Percentiles rank a stretch among this genome's conserved stretches.
These are phyloP conservation scores for Gymnocypris eckloni DNA, from an alignment of 2,797 vertebrate species.

Conservation along the genomic window DNA sequence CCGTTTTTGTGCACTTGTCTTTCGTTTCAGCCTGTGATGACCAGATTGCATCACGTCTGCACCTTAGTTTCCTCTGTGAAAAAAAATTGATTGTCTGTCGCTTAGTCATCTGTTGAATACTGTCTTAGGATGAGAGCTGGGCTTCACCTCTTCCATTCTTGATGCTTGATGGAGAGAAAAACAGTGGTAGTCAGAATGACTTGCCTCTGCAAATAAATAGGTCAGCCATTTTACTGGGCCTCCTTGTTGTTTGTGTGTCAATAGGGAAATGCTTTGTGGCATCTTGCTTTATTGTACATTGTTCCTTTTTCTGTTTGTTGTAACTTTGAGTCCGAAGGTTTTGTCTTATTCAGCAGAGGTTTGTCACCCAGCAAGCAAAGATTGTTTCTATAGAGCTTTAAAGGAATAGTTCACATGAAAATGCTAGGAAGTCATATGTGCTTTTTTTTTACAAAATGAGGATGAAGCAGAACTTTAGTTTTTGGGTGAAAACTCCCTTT, in stretches of 20 bases:
- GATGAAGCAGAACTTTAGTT: neutral
- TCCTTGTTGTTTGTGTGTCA: slow-evolving; percentile 1
- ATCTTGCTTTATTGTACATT: neutral
- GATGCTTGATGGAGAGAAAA: neutral
- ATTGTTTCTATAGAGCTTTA: neutral
- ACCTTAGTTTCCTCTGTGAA: neutral
- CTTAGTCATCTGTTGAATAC: slow-evolving; percentile 9
- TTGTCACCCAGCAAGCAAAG: neutral
- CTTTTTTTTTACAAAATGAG: neutral
- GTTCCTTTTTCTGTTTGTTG: slow-evolving; percentile 7
- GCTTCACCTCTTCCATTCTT: neutral
- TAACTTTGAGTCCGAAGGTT: slow-evolving; percentile 34
- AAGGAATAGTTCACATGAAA: neutral
- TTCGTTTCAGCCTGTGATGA: neutral
- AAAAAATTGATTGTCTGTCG: neutral
- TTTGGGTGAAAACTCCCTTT: neutral
- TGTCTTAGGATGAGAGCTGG: neutral
- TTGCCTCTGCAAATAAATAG: slow-evolving; percentile 5
- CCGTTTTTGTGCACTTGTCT: neutral
- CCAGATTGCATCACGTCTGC: neutral
- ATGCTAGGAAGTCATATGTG: neutral
- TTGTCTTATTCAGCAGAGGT: slow-evolving; percentile 13
- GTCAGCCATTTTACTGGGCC: neutral
- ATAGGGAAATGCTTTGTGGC: slow-evolving; percentile 3
- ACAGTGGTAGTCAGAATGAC: neutral